Evolutionary conservation across 2,113 vertebrate species (phyloP), one percentile per base, ranked within the genome.

Genomic region (Baryphthengus martii): DNA sequence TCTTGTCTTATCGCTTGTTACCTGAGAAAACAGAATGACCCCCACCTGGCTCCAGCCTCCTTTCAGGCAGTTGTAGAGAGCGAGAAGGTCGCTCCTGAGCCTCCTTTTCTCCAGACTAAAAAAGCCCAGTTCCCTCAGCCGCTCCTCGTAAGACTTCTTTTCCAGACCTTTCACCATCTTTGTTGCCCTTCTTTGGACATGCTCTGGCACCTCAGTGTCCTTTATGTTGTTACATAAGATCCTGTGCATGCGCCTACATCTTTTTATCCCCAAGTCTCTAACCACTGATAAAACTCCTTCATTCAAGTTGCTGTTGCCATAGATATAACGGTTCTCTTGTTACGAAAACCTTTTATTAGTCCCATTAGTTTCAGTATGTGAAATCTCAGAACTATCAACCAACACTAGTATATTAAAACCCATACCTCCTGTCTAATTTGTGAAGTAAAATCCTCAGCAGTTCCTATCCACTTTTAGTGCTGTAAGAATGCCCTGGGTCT

Each of bases 291-390:
- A 1, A 74, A 55, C 28, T 89, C 44, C 33, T 75, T 72, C 31
- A n/a, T 87, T 87, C n/a, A 66, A 62, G 61, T 67, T 85, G 37
- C 77, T 94, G 66, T 94, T 95, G 56, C 70, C 70, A 85, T 81
- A 94, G 85, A 28, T 58, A 37, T 40, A 71, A 40, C 0, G 10
- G 17, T 61, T 86, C 35, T 55, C 31, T 45, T 72, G 35, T 77
- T 73, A 77, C 23, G 77, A 79, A 89, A 73, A 2, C 9, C 42
- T 87, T 75, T 85, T 92, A 55, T 81, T 85, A 85, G 35, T 50
- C 45, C 40, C 37, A 33, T 88, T 89, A 24, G 13, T 84, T 95
- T 84, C n/a, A 45, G 55, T 49, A 19, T 0, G 0, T 86, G 49
- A 76, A 81, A 71, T 72, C 45, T 61, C 58, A 55, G 45, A 81